Evolutionary conservation across 2,888 invertebrate genomes (phyloP).

Genomic region (Morinoia aosen): DNA sequence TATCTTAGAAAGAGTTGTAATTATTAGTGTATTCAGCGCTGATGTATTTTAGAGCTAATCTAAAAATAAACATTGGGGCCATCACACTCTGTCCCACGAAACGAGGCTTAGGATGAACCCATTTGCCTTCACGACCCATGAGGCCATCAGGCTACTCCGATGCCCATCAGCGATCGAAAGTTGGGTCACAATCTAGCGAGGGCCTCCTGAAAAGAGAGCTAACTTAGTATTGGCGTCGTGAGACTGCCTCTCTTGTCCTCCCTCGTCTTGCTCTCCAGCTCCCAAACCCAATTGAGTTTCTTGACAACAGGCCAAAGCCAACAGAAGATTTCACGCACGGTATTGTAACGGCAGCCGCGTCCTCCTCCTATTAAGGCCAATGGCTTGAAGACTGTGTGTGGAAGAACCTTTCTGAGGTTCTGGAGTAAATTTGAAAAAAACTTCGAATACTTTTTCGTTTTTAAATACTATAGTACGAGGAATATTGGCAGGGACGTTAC

Average conservation of each 20-base stretch:
- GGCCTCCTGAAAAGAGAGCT: background rate
- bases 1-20: too few species aligned
- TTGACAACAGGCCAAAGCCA: background rate
- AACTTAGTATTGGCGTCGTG: conserved; percentile 8
- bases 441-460: background rate
- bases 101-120: conserved; percentile 29
- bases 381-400: background rate
- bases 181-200: background rate
- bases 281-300: background rate
- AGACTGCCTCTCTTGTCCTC: background rate
- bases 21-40: too few species aligned
- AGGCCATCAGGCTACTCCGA: conserved; percentile 32
- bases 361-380: background rate
- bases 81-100: conserved; percentile 1
- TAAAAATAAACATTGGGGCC: background rate
- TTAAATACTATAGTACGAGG: background rate
- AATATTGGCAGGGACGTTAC: too few species aligned
- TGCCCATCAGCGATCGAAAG: conserved; percentile 36
- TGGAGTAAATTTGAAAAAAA: background rate
- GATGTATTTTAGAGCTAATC: background rate
- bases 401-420: background rate
- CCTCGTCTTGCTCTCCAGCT: background rate
- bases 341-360: background rate
- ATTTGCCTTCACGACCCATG: conserved; percentile 24
- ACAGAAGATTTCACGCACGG: background rate